phyloP scores from a whole-genome alignment of 2,888 invertebrate species.

The Rhamnusium bicolor region DNA sequence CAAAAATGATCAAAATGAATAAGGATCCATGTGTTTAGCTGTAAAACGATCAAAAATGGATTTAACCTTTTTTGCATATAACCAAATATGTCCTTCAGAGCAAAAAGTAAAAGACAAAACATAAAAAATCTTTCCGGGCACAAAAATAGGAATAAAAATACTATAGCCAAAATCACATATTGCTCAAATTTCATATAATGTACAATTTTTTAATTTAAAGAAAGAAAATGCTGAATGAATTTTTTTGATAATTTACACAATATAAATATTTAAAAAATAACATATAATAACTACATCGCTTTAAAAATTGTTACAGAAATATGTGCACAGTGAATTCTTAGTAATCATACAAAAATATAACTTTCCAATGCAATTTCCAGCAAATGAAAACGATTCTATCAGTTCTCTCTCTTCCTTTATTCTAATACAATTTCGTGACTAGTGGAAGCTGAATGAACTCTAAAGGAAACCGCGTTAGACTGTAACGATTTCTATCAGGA shows the following conservation, averaged over 20 bases:
- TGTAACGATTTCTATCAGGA: neutral
- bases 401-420: neutral
- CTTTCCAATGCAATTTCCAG: neutral
- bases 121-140: too few relatives aligned
- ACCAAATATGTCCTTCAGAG: too few relatives aligned
- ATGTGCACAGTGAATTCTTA: neutral
- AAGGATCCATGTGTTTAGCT: too few relatives aligned
- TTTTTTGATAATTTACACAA: neutral
- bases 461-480: neutral
- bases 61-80: too few relatives aligned
- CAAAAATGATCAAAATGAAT: too few relatives aligned
- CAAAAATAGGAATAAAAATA: too few relatives aligned
- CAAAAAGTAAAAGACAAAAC: too few relatives aligned
- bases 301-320: neutral
- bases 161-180: too few relatives aligned
- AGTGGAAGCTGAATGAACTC: neutral
- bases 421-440: slow-evolving; percentile 4
- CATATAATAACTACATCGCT: neutral
- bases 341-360: neutral
- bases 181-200: too few relatives aligned
- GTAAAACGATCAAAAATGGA: too few relatives aligned
- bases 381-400: neutral
- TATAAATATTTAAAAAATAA: neutral
- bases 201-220: too few relatives aligned
- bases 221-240: too few relatives aligned